These are phyloP conservation scores for Myiothlypis chrysogaster DNA, from an alignment of 2,797 vertebrate species.

Conservation along the genomic window DNA sequence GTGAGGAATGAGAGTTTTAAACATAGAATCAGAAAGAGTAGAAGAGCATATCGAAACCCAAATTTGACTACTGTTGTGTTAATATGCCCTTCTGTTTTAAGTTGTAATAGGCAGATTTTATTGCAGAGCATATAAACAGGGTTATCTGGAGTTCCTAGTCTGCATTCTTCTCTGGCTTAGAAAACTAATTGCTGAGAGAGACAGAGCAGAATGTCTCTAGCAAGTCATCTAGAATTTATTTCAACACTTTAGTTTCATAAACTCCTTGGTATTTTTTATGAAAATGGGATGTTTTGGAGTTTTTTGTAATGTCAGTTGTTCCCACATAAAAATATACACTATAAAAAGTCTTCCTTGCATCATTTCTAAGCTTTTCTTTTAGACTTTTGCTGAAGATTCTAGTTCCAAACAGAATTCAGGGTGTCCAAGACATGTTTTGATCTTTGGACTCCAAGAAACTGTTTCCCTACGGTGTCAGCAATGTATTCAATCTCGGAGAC, in stretches of 20 bases:
- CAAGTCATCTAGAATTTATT: neutral
- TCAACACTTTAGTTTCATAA: neutral
- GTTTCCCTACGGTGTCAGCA: rapidly evolving
- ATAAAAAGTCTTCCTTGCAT: neutral
- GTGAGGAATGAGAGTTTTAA: neutral
- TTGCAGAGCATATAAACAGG: neutral
- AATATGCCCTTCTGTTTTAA: neutral
- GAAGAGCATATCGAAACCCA: neutral
- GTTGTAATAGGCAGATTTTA: neutral
- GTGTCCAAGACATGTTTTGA: neutral
- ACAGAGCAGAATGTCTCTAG: neutral
- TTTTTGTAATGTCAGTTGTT: neutral
- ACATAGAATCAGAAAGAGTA: neutral
- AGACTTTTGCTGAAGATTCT: neutral
- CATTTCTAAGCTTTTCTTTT: neutral
- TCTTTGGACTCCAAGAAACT: neutral
- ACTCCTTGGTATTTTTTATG: neutral
- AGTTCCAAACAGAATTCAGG: neutral
- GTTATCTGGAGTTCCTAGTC: neutral
- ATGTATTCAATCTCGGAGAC: neutral
- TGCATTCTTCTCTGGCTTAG: neutral
- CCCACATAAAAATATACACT: neutral
- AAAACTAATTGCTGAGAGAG: neutral
- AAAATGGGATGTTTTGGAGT: neutral
- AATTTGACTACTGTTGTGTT: neutral